Percentiles rank a stretch among this genome's conserved stretches.
Evolutionary conservation across 2,888 invertebrate genomes (phyloP).

Genomic region (Agriopis aurantiaria): DNA sequence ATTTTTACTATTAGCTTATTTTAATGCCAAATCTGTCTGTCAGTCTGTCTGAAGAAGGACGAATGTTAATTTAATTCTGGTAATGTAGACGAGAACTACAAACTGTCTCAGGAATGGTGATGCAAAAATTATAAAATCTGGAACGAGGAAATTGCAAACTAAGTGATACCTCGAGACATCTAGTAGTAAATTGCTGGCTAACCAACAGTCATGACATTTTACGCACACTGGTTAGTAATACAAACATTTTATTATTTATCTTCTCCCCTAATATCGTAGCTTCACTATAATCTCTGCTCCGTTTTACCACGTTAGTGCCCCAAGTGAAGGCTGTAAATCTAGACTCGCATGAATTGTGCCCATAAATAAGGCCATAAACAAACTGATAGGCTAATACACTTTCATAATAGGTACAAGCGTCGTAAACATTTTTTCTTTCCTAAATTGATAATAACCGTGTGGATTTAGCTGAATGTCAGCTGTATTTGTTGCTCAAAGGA

Average conservation of each 20-base stretch:
- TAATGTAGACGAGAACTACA: no score
- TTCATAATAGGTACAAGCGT: slow-evolving; percentile 18
- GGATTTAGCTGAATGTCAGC: neutral
- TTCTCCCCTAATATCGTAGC: neutral
- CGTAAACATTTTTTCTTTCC: slow-evolving; percentile 20
- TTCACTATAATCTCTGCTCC: slow-evolving; percentile 4
- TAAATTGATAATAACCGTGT: slow-evolving; percentile 19
- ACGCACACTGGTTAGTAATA: slow-evolving; percentile 3
- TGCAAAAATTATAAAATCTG: neutral
- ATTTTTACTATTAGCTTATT: no score
- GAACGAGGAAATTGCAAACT: no score
- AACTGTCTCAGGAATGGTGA: no score
- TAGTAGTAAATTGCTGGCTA: neutral
- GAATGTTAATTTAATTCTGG: no score
- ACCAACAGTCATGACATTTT: slow-evolving; percentile 14
- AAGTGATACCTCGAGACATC: neutral
- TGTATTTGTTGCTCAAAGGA: slow-evolving; percentile 8
- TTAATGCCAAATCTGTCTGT: no score
- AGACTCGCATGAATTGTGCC: slow-evolving; percentile 26
- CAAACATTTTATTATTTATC: neutral
- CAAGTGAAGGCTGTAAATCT: slow-evolving; percentile 32
- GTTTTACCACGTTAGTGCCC: slow-evolving; percentile 8
- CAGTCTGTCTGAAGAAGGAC: no score
- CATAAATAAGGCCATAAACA: slow-evolving; percentile 29
- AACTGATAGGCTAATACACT: slow-evolving; percentile 24